Evolutionary conservation across 2,797 vertebrate species (phyloP).

Genomic region (Gymnocypris eckloni): DNA sequence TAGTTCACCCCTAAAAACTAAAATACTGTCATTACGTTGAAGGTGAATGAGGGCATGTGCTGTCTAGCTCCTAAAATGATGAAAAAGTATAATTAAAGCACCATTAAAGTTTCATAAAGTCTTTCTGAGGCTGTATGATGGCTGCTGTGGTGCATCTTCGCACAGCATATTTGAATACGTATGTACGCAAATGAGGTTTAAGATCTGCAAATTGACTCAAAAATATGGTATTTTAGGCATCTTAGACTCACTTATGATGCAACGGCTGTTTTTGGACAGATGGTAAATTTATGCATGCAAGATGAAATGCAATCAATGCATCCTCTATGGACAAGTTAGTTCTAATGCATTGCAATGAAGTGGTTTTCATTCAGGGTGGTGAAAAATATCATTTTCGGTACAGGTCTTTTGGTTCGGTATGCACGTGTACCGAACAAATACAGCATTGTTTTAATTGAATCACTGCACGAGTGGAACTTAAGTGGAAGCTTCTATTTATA

Average conservation of each 20-base stretch:
- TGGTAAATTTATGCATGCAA: too few relatives aligned
- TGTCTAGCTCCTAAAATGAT: slow-evolving; percentile 28
- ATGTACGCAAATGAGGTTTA: background rate
- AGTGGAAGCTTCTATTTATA: too few relatives aligned
- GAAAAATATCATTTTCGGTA: background rate
- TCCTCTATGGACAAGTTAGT: background rate
- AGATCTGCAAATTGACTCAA: background rate
- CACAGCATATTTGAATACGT: slow-evolving; percentile 1
- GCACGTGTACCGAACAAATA: too few relatives aligned
- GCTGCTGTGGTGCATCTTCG: slow-evolving; percentile 10
- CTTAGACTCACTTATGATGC: slow-evolving; percentile 2
- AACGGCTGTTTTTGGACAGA: background rate
- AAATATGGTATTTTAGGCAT: background rate
- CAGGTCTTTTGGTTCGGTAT: too few relatives aligned
- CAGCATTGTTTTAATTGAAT: too few relatives aligned
- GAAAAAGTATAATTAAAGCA: slow-evolving; percentile 28
- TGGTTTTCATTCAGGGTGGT: background rate
- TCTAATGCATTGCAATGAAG: background rate
- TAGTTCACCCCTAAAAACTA: slow-evolving; percentile 12
- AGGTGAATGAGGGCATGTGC: slow-evolving; percentile 14
- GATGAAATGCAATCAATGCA: background rate
- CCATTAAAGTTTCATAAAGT: slow-evolving; percentile 20
- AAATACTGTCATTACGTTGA: slow-evolving; percentile 13
- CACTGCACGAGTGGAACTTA: too few relatives aligned
- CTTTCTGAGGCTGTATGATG: background rate